Conservation (phyloP, 2,797 vertebrate genomes). For the Semotilus atromaculatus region DNA sequence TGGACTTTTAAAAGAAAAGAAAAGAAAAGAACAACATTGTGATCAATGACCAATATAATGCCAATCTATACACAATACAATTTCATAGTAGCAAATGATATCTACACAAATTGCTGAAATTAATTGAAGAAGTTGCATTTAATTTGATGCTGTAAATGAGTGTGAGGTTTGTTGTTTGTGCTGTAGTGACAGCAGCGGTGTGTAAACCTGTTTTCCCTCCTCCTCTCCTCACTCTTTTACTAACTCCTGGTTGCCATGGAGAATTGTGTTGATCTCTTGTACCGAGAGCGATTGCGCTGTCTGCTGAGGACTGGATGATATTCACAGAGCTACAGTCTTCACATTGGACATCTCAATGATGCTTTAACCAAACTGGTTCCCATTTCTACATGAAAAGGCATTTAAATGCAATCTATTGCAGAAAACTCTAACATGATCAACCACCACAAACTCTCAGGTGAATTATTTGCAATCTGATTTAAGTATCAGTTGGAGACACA, state of each 20-base stretch:
- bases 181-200: background rate
- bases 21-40: too few species aligned
- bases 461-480: background rate
- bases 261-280: slow-evolving; percentile 62
- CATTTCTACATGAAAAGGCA: background rate
- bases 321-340: slow-evolving; percentile 3
- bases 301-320: slow-evolving; percentile 18
- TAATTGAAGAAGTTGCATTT: background rate
- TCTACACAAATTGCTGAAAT: background rate
- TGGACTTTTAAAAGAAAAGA: too few species aligned
- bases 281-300: background rate
- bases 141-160: background rate
- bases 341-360: slow-evolving; percentile 3
- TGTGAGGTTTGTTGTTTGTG: slow-evolving; percentile 42
- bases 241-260: slow-evolving; percentile 67
- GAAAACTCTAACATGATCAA: background rate
- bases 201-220: slow-evolving; percentile 45
- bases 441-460: too few species aligned
- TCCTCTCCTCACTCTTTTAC: slow-evolving; percentile 46
- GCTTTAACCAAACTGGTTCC: background rate
- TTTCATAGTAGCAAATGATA: background rate
- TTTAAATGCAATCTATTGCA: background rate
- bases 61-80: background rate
- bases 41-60: background rate
- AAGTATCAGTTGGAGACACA: slow-evolving; percentile 7